These are phyloP conservation scores for Crypturellus undulatus DNA, from an alignment of 2,113 vertebrate genomes.

Conservation along the genomic window DNA sequence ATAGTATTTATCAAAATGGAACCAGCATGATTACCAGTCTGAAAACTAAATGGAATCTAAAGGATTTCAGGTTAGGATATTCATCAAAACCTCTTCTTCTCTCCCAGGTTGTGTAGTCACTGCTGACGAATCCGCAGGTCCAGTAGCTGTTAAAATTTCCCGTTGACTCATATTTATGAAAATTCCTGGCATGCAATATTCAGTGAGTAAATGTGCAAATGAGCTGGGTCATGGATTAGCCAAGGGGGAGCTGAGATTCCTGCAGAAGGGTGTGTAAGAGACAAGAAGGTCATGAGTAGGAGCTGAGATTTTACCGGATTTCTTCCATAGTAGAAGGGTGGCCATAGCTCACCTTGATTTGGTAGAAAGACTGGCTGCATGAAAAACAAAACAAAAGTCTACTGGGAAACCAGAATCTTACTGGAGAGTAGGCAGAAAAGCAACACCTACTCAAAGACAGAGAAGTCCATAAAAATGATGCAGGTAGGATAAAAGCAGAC, in stretches of 20 bases:
- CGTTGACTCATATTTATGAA: background rate
- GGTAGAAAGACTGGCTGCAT: background rate
- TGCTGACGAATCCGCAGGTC: background rate
- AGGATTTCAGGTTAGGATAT: background rate
- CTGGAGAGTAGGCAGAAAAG: background rate
- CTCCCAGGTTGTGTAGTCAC: background rate
- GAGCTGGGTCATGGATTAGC: background rate
- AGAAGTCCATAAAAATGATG: background rate
- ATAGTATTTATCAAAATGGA: background rate
- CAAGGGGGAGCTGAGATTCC: background rate
- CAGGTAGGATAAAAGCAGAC: background rate
- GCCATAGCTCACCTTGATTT: background rate
- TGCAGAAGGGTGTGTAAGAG: background rate
- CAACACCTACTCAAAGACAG: background rate
- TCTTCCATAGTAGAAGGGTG: background rate
- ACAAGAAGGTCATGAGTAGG: background rate
- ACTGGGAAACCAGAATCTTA: background rate
- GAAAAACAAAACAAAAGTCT: background rate
- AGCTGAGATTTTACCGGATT: background rate
- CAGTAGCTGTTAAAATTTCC: background rate
- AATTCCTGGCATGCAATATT: background rate
- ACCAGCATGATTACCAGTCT: background rate
- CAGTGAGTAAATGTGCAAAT: background rate
- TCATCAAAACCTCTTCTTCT: background rate
- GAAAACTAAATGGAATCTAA: background rate